Percentiles rank a stretch among this genome's conserved stretches.
Conservation (phyloP, 2,888 invertebrate species). For the Trichopoda pennipes region DNA sequence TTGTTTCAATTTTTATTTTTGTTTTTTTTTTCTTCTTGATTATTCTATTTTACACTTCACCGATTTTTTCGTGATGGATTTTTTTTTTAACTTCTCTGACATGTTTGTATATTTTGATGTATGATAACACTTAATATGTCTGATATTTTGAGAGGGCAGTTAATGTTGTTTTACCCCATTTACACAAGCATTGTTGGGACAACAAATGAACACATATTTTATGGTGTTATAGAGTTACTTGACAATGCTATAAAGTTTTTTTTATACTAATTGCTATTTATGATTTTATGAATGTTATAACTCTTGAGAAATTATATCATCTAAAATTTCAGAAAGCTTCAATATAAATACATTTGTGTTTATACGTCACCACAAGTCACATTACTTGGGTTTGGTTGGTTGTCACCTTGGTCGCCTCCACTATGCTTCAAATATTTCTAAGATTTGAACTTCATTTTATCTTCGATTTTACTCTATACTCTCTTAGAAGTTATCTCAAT, state of each 20-base stretch:
- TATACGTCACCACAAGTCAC: too few species aligned
- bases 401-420: too few species aligned
- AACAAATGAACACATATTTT: slow-evolving; percentile 15
- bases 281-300: too few species aligned
- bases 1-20: slow-evolving; percentile 24
- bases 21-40: slow-evolving; percentile 51
- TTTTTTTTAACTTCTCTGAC: slow-evolving; percentile 30
- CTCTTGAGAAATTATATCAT: too few species aligned
- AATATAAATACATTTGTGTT: too few species aligned
- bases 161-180: slow-evolving; percentile 3
- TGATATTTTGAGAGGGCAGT: slow-evolving; percentile 49
- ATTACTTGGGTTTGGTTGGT: too few species aligned
- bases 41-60: slow-evolving; percentile 63
- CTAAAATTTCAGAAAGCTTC: too few species aligned
- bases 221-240: slow-evolving; percentile 13
- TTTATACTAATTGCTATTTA: too few species aligned
- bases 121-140: slow-evolving; percentile 72
- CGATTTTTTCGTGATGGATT: slow-evolving; percentile 37
- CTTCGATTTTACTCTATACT: too few species aligned
- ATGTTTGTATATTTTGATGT: slow-evolving; percentile 68
- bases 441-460: too few species aligned
- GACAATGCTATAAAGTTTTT: background rate
- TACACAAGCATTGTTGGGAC: slow-evolving; percentile 13
- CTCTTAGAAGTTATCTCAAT: too few species aligned
- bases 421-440: too few species aligned